Base-by-base conservation (phyloP, 1,140 invertebrate species). In the Thalassaphorura encarpata region DNA sequence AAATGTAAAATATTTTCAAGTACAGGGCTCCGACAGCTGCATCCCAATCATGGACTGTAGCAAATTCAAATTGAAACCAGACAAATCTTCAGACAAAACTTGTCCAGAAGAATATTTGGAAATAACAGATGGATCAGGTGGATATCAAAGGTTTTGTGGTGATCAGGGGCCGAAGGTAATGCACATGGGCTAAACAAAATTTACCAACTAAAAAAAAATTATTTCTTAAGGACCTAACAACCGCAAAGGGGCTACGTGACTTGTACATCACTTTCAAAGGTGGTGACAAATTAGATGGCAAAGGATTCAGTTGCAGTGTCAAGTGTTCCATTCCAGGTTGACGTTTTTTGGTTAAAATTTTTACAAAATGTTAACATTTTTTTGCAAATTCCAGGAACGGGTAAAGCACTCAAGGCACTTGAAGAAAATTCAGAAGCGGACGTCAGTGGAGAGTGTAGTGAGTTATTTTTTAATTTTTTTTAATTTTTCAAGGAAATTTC, bases 21-120 rank as follows among this genome's bases (percentile, higher is more conserved):
- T 52, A n/a, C 40, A 63, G 61, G 61, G 61, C 13, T 50, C 61
- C 0, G 61, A 59, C 6, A 52, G 31, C 1, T 63, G 61, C 40
- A 36, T 53, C 18, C 61, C 61, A 33, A 26, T 50, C 15, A 15
- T 63, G 6, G n/a, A n/a, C 0, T 63, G 61, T 23, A 48, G 41
- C 18, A 60, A 63, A 39, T 63, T 62, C 29, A 54, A 55, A 13
- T 39, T 63, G 16, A 16, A 33, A 3, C 24, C 39, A 16, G 42
- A 42, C 18, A 8, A 27, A 1, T 16, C 3, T 23, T 27, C 23
- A 19, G 28, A n/a, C 13, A 26, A 16, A 0, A 45, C 29, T 2
- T 59, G 52, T 27, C 15, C 33, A 16, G 27, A 43, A 1, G 52
- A 54, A 40, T 46, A 51, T 40, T 27, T 61, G 2, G 45, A 57